Evolutionary conservation across 2,113 vertebrate genomes (phyloP).

Genomic region (Otocyon megalotis): DNA sequence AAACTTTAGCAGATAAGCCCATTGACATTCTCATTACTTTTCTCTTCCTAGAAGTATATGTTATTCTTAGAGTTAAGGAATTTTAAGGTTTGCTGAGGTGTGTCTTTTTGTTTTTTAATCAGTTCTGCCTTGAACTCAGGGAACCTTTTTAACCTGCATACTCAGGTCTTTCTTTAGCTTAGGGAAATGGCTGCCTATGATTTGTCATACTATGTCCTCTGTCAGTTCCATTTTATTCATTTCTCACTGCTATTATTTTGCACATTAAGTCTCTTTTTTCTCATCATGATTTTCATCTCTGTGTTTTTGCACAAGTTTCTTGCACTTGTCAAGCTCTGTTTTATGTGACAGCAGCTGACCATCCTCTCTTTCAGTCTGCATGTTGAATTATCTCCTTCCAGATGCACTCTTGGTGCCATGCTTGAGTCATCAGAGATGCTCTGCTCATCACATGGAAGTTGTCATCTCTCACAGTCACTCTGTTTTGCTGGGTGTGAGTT

Average conservation of each 20-base stretch:
- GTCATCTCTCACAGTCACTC: no score
- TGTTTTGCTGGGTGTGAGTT: neutral
- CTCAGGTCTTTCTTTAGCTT: slow-evolving; percentile 1
- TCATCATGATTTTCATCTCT: neutral
- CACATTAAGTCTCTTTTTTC: neutral
- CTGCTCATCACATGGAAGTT: neutral
- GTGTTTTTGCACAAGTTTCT: neutral
- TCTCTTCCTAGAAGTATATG: neutral
- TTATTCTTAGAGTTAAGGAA: neutral
- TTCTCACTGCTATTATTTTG: neutral
- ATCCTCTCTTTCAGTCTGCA: neutral
- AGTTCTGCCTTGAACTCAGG: neutral
- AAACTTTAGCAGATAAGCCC: neutral
- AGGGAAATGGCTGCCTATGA: neutral
- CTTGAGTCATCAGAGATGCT: no score
- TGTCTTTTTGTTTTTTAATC: neutral
- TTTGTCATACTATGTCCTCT: neutral
- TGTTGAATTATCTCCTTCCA: no score
- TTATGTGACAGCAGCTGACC: neutral
- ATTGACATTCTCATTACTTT: neutral
- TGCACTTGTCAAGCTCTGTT: neutral
- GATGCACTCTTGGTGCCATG: fast-evolving
- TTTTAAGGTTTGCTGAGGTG: neutral
- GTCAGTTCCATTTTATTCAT: neutral
- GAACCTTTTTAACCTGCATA: neutral